A percentile compares a stretch with the other conserved stretches of the same genome.
Conservation (phyloP, 2,888 invertebrate species). For the Melangyna quadrimaculata region DNA sequence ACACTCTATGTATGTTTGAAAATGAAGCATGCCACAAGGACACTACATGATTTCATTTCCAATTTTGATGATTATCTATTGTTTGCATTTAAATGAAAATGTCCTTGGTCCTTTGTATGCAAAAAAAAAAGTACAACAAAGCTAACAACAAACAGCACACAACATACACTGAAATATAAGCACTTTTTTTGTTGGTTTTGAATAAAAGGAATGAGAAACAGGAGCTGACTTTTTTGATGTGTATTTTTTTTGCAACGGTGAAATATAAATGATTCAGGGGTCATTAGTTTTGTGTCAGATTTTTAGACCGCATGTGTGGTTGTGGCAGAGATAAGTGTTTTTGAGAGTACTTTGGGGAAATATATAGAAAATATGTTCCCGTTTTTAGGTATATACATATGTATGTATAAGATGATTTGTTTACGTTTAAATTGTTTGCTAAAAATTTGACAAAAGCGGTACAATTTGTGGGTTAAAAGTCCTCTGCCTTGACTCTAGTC, state of each 20-base stretch:
- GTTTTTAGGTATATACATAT: too few relatives aligned
- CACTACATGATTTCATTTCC: conserved; percentile 56
- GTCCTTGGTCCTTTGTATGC: conserved; percentile 22
- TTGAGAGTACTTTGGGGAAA: neutral
- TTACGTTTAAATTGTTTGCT: neutral
- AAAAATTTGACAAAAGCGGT: neutral
- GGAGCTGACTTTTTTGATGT: neutral
- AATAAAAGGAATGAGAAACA: conserved; percentile 19
- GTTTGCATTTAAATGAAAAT: conserved; percentile 40
- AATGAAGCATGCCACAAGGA: conserved; percentile 32
- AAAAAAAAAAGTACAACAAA: neutral
- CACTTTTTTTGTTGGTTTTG: neutral
- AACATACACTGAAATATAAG: conserved; percentile 15
- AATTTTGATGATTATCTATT: conserved; percentile 62
- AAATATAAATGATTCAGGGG: conserved; percentile 46
- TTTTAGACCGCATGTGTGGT: conserved; percentile 42
- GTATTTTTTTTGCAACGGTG: neutral
- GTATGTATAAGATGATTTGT: conserved; percentile 38
- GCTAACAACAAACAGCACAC: neutral
- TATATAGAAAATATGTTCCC: conserved; percentile 44
- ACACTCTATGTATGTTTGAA: conserved; percentile 1
- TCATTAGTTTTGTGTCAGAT: conserved; percentile 57
- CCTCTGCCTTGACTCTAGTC: too few relatives aligned
- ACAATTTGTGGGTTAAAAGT: too few relatives aligned
- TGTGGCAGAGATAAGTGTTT: conserved; percentile 62